Evolutionary conservation across 92 coral and sea anemone genomes (phyloP), one percentile per base, ranked within the genome.

Genomic region (Umimayanthus kanabou): DNA sequence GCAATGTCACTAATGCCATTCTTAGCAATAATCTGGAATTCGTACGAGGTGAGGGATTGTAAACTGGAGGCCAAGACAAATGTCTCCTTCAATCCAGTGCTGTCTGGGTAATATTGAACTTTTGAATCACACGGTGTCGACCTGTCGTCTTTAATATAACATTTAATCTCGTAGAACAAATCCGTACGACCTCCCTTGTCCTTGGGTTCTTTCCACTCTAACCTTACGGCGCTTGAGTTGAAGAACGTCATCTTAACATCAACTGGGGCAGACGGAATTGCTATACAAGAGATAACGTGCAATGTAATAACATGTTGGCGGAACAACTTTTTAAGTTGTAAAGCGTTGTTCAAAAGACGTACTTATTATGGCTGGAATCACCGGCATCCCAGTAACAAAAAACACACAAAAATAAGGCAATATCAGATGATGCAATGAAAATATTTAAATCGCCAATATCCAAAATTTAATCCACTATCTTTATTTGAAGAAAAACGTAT

Each of bases 1-100:
- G 85, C 74, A n/a, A 58, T 18, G 28, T 29, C 85, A 61, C 85
- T 81, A 4, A 64, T 74, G 39, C 85, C 85, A 20, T 81, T 81
- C 73, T 20, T 61, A 67, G 85, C 67, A 81, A 81, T 29, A 39
- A 81, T 47, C 9, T 23, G 49, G 25, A 81, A 81, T 20, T 64
- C 5, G 74, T 81, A 80, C 9, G 53, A 26, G 8, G 85, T 58
- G 22, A 4, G 64, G 20, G 85, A 37, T 16, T 39, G 67, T 25
- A 80, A 39, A 9, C 23, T 33, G 16, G 85, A 80, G 11, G 58
- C 73, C 40, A 80, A 2, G 53, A 80, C 37, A 39, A 72, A 30
- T 0, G 74, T 80, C 2, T 80, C 6, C 5, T 18, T 37, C 37
- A 80, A 13, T 5, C 8, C 57, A 65, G 85, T 37, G 0, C 33